phyloP scores from a whole-genome alignment of 1,140 invertebrate species.

The Drosophila equinoxialis region DNA sequence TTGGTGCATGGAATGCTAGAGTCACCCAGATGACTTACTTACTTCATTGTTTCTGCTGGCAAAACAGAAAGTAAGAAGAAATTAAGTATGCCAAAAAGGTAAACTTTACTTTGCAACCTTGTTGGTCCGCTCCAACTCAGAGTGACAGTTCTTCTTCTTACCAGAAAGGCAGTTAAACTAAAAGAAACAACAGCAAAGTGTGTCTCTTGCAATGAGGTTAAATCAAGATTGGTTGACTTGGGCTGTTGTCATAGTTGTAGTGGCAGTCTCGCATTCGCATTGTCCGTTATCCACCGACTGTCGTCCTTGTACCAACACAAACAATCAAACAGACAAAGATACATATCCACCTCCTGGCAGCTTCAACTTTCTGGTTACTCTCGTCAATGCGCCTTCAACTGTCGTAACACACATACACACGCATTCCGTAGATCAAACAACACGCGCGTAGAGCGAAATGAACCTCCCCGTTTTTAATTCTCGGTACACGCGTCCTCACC shows the following conservation, averaged over 20 bases:
- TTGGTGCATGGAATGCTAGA: no score
- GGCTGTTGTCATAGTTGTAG: not conserved
- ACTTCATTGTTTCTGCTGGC: not conserved
- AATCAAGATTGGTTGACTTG: constrained; percentile 24
- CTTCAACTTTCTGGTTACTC: constrained; percentile 39
- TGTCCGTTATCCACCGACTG: not conserved
- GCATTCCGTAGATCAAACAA: constrained; percentile 24
- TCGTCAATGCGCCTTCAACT: constrained; percentile 62
- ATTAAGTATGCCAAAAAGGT: not conserved
- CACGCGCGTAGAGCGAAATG: not conserved
- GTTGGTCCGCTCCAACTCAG: not conserved
- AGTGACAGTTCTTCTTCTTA: not conserved
- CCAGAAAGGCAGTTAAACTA: not conserved
- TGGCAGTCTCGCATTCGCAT: not conserved
- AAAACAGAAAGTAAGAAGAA: constrained; percentile 46
- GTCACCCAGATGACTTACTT: no score
- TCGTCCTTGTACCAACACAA: constrained; percentile 31
- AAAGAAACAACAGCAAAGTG: not conserved
- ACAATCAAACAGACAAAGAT: constrained; percentile 31
- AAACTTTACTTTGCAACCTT: constrained; percentile 1
- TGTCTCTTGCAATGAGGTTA: constrained; percentile 36
- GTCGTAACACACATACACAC: constrained; percentile 35
- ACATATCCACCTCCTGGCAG: constrained; percentile 25
- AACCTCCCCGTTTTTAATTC: constrained; percentile 32
- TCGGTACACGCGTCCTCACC: constrained; percentile 48